Percentiles rank a stretch among this genome's conserved stretches.
Conservation (phyloP, 2,113 vertebrate species). For the Podiceps cristatus region DNA sequence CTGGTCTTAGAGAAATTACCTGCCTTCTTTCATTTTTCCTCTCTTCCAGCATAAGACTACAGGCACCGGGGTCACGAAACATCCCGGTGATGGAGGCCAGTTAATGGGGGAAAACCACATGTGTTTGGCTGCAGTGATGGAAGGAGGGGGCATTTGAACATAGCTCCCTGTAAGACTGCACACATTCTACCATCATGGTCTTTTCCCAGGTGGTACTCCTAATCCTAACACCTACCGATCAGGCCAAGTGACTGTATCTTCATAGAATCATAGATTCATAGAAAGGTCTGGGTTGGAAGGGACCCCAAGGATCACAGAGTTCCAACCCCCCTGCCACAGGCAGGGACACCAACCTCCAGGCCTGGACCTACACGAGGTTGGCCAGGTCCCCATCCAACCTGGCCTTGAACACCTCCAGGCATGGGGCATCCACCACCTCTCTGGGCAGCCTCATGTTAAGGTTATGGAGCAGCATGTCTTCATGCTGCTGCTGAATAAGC, state of each 20-base stretch:
- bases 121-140: neutral
- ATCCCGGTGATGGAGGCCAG: neutral
- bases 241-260: neutral
- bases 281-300: too few species aligned
- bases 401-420: too few species aligned
- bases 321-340: too few species aligned
- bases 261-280: too few species aligned
- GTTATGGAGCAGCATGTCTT: neutral
- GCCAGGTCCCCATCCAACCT: too few species aligned
- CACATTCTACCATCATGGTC: accelerated
- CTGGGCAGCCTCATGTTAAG: too few species aligned
- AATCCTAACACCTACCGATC: neutral
- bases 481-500: neutral
- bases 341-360: too few species aligned
- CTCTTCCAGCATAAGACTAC: neutral
- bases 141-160: neutral
- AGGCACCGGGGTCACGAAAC: neutral
- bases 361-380: too few species aligned
- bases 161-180: neutral
- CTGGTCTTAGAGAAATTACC: neutral
- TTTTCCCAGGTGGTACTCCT: neutral
- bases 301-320: too few species aligned
- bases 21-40: neutral
- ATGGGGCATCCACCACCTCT: too few species aligned
- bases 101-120: neutral